Conservation (phyloP, 1,140 invertebrate species). For the Sitophilus oryzae region DNA sequence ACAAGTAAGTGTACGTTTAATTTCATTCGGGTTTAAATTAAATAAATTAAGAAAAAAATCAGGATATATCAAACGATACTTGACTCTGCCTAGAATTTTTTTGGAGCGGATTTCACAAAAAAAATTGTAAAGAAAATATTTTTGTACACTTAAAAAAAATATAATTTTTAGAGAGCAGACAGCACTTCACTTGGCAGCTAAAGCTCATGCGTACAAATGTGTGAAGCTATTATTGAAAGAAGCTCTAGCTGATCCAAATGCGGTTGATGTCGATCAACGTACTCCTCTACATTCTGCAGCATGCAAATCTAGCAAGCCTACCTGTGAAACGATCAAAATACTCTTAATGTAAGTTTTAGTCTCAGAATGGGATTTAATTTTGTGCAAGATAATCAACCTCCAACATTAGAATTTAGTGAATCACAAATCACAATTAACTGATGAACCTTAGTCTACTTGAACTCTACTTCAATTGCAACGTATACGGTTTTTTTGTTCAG, state of each 20-base stretch:
- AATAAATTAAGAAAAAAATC: not conserved
- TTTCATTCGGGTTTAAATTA: not conserved
- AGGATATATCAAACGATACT: not conserved
- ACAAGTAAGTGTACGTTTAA: slow-evolving; percentile 41
- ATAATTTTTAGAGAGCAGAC: slow-evolving; percentile 54
- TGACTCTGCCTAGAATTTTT: no score
- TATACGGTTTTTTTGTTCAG: no score
- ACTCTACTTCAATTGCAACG: no score
- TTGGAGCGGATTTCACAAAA: no score
- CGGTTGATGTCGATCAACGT: slow-evolving; percentile 66
- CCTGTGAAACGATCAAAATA: slow-evolving; percentile 66
- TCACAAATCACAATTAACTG: no score
- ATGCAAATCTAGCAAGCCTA: slow-evolving; percentile 55
- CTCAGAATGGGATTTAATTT: no score
- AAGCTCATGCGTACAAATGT: slow-evolving; percentile 67
- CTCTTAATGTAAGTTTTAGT: slow-evolving; percentile 54
- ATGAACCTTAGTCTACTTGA: no score
- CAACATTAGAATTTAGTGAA: no score
- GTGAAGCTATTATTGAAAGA: slow-evolving; percentile 67
- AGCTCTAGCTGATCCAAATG: slow-evolving; percentile 64
- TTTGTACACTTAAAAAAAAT: not conserved
- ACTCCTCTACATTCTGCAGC: slow-evolving; percentile 72
- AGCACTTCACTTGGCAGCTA: slow-evolving; percentile 67
- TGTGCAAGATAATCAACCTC: no score
- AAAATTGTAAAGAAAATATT: not conserved